Evolutionary conservation across 2,888 invertebrate species (phyloP).

Genomic region (Asteroscopus sphinx): DNA sequence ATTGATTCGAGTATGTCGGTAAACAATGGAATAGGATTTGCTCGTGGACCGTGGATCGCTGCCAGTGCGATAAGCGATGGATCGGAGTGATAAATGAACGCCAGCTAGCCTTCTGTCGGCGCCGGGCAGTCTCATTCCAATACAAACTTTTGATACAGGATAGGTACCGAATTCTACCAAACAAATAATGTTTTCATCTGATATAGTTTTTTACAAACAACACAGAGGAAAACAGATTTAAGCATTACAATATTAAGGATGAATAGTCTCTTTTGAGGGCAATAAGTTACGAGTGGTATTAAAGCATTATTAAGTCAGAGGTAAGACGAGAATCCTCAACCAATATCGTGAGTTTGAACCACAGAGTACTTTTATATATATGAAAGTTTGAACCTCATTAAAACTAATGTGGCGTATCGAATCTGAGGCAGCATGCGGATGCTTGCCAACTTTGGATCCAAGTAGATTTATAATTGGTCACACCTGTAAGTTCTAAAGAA

Average conservation of each 20-base stretch:
- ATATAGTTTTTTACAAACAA: conserved; percentile 3
- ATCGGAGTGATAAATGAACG: conserved; percentile 68
- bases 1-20: conserved; percentile 30
- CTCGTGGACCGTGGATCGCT: conserved; percentile 40
- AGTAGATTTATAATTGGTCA: conserved; percentile 10
- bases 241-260: background rate
- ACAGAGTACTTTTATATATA: no score
- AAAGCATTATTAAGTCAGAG: conserved; percentile 31
- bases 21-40: conserved; percentile 53
- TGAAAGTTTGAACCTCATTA: conserved; percentile 46
- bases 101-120: conserved; percentile 61
- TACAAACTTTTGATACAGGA: conserved; percentile 28
- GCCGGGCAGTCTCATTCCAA: conserved; percentile 71
- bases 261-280: conserved; percentile 30
- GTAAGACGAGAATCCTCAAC: conserved; percentile 35
- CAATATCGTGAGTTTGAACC: conserved; percentile 42
- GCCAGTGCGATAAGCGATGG: conserved; percentile 68
- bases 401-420: conserved; percentile 47
- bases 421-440: conserved; percentile 22
- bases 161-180: conserved; percentile 18
- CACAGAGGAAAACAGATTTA: background rate
- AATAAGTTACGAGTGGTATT: conserved; percentile 31
- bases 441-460: conserved; percentile 27
- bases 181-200: conserved; percentile 14
- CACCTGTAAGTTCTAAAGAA: conserved; percentile 7